Evolutionary conservation across 35 echinoderm and acorn worm genomes (phyloP).

Genomic region (Apostichopus californicus): DNA sequence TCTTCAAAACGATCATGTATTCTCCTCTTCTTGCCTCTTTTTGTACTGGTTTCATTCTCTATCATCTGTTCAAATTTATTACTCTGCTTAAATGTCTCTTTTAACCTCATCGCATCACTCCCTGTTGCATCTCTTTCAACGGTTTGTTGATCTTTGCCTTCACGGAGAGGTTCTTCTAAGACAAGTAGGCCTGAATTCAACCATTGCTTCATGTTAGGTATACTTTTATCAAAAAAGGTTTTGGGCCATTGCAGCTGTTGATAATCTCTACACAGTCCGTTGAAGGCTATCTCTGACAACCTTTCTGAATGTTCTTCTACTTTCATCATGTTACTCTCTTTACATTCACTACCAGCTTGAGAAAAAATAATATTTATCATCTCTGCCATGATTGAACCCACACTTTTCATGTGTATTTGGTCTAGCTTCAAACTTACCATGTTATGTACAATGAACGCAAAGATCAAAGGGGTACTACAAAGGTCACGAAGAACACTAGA

Average conservation of each 20-base stretch:
- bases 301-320: too few relatives aligned
- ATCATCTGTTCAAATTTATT: too few relatives aligned
- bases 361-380: too few relatives aligned
- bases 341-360: too few relatives aligned
- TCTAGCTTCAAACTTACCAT: not conserved
- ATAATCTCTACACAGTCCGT: not conserved
- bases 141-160: too few relatives aligned
- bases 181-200: not conserved
- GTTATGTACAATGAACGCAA: not conserved
- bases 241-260: not conserved
- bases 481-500: not conserved
- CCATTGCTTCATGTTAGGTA: not conserved
- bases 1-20: too few relatives aligned
- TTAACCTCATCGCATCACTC: too few relatives aligned
- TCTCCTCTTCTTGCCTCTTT: too few relatives aligned
- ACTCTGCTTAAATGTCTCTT: too few relatives aligned
- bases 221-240: not conserved
- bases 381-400: not conserved
- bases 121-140: too few relatives aligned
- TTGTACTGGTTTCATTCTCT: too few relatives aligned
- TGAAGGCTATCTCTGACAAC: not conserved
- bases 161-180: not conserved
- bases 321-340: too few relatives aligned
- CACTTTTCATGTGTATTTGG: not conserved
- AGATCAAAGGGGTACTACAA: slow-evolving; percentile 11